phyloP scores from a whole-genome alignment of 2,888 invertebrate species.

The Lycaena phlaeas region DNA sequence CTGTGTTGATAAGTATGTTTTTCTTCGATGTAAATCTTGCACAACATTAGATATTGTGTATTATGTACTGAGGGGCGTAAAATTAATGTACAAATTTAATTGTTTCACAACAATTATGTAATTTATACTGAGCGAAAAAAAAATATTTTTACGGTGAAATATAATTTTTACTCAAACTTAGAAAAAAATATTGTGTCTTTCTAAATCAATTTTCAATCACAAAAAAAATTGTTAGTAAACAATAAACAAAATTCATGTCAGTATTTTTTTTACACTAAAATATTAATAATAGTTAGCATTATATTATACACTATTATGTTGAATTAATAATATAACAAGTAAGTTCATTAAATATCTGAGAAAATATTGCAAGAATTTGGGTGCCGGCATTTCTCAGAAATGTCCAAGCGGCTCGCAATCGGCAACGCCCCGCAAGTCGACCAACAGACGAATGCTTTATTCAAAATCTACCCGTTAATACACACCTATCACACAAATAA shows the following conservation, averaged over 20 bases:
- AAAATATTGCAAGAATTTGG: slow-evolving; percentile 37
- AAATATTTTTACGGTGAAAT: background rate
- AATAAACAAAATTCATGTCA: too few species aligned
- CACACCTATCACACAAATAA: slow-evolving; percentile 10
- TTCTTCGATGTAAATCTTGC: background rate
- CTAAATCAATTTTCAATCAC: too few species aligned
- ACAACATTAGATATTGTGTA: background rate
- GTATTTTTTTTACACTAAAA: background rate
- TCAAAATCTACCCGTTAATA: slow-evolving; percentile 25
- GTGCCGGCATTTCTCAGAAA: slow-evolving; percentile 50
- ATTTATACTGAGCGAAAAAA: background rate
- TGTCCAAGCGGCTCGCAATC: slow-evolving; percentile 36
- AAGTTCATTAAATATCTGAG: slow-evolving; percentile 13
- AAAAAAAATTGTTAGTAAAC: too few species aligned
- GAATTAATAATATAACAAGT: slow-evolving; percentile 7
- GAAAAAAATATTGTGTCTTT: too few species aligned
- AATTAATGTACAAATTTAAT: background rate
- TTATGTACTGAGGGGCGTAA: background rate
- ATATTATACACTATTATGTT: background rate
- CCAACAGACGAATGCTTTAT: slow-evolving; percentile 19
- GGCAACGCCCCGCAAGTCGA: slow-evolving; percentile 52
- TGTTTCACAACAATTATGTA: background rate
- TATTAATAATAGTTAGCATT: background rate
- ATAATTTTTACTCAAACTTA: too few species aligned
- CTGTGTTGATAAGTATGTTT: background rate